Conservation (phyloP, 2,113 vertebrate genomes). For the Butorides virescens region DNA sequence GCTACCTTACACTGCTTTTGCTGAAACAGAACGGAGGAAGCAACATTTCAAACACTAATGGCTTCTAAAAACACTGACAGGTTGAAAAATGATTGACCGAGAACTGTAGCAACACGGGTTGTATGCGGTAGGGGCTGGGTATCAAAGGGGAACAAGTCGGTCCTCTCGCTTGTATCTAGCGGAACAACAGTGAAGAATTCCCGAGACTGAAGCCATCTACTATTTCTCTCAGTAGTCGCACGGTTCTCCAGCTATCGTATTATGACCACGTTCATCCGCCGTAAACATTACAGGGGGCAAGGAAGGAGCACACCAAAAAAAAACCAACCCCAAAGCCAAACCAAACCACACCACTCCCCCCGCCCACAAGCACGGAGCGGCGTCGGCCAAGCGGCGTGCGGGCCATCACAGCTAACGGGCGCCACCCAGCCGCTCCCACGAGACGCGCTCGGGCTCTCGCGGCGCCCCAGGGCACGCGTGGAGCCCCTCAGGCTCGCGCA, state of each 20-base stretch:
- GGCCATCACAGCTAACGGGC: neutral
- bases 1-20: neutral
- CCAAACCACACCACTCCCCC: too few species aligned
- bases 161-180: rapidly evolving
- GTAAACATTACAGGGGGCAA: rapidly evolving
- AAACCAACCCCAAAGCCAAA: too few species aligned
- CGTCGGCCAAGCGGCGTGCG: rapidly evolving
- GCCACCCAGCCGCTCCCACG: neutral
- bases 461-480: neutral
- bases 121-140: neutral
- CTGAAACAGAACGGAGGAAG: neutral
- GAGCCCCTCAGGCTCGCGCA: neutral
- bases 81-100: rapidly evolving
- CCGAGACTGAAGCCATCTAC: neutral
- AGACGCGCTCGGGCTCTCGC: neutral
- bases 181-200: neutral
- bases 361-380: rapidly evolving
- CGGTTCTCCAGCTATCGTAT: rapidly evolving
- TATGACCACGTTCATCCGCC: rapidly evolving
- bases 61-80: too few species aligned
- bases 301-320: rapidly evolving
- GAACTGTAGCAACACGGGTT: rapidly evolving
- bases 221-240: rapidly evolving
- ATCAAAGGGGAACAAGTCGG: too few species aligned
- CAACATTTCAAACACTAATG: neutral